These are phyloP conservation scores for Saccostrea glomerata DNA, from an alignment of 1,140 invertebrate species.

Conservation along the genomic window DNA sequence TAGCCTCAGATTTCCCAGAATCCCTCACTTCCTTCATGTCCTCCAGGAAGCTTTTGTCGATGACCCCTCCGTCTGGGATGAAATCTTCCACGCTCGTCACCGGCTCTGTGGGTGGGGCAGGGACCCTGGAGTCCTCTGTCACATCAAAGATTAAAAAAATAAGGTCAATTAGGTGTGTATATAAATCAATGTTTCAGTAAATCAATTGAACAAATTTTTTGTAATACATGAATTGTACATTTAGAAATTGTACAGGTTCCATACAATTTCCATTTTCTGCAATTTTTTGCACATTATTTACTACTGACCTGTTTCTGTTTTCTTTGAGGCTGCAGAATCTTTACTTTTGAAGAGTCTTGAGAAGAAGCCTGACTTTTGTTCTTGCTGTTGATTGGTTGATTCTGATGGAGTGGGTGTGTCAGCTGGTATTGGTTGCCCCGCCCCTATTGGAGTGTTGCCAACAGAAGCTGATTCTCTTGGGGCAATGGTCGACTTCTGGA, in stretches of 20 bases:
- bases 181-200: no score
- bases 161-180: neutral
- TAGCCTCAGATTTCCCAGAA: conserved; percentile 70
- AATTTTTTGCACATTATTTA: no score
- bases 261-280: neutral
- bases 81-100: conserved; percentile 89
- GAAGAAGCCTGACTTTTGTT: conserved; percentile 73
- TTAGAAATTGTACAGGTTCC: neutral
- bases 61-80: conserved; percentile 86
- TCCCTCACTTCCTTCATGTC: conserved; percentile 78
- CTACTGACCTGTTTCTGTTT: conserved; percentile 46
- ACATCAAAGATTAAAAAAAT: neutral
- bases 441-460: conserved; percentile 29
- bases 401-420: conserved; percentile 19
- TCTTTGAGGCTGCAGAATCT: conserved; percentile 36
- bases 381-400: conserved; percentile 57
- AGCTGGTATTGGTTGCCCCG: conserved; percentile 36
- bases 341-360: conserved; percentile 75
- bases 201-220: no score
- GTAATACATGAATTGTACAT: no score
- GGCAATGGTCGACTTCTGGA: conserved; percentile 56
- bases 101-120: neutral
- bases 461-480: conserved; percentile 44
- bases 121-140: neutral
- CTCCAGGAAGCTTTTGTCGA: conserved; percentile 91